phyloP scores from a whole-genome alignment of 2,113 vertebrate species.

The Lutjanus erythropterus region DNA sequence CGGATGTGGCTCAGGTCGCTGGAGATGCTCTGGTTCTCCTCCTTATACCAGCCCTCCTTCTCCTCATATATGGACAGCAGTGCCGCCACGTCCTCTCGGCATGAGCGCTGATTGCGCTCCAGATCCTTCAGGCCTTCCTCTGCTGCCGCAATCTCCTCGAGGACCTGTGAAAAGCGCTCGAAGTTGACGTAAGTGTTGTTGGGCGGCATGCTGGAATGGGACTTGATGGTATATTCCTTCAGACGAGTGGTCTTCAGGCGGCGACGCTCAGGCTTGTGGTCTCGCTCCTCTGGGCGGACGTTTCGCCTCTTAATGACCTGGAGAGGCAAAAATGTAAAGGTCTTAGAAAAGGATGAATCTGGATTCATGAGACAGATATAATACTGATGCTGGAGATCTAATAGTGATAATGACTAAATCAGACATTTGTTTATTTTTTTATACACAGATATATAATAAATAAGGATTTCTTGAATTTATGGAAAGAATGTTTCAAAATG shows the following conservation, averaged over 20 bases:
- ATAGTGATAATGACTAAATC: neutral
- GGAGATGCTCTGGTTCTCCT: constrained; percentile 93
- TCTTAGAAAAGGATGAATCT: neutral
- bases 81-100: constrained; percentile 92
- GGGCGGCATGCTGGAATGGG: constrained; percentile 98
- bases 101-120: constrained; percentile 90
- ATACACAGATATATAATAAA: neutral
- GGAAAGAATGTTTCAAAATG: neutral
- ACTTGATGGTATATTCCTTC: constrained; percentile 99
- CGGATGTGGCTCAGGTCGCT: constrained; percentile 90
- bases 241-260: constrained; percentile 96
- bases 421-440: neutral
- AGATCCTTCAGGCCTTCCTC: constrained; percentile 93
- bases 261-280: constrained; percentile 91
- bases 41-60: constrained; percentile 96
- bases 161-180: constrained; percentile 96
- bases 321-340: neutral
- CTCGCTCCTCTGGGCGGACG: constrained; percentile 91
- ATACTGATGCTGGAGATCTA: neutral
- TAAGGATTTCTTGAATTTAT: neutral
- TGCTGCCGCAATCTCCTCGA: constrained; percentile 91
- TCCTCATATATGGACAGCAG: constrained; percentile 95
- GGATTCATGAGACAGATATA: neutral
- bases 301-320: constrained; percentile 96
- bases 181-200: constrained; percentile 99